Evolutionary conservation across 2,888 invertebrate genomes (phyloP).

Genomic region (Meiosimyza platycephala): DNA sequence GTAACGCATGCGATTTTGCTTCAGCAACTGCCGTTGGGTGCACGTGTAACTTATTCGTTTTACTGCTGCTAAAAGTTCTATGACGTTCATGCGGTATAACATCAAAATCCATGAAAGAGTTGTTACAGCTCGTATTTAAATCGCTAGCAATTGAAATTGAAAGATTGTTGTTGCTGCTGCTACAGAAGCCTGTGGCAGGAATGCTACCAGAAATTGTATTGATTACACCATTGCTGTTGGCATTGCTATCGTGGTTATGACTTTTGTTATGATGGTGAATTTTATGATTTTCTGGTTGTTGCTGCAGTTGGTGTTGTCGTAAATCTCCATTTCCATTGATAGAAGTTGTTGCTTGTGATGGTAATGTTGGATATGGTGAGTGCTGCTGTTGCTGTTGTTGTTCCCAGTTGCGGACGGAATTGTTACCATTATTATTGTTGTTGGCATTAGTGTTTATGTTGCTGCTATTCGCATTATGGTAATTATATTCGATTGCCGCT

Average conservation of each 20-base stretch:
- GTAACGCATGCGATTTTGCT: slow-evolving; percentile 36
- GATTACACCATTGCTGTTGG: slow-evolving; percentile 49
- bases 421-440: slow-evolving; percentile 43
- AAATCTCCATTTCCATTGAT: background rate
- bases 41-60: slow-evolving; percentile 23
- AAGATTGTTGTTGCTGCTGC: slow-evolving; percentile 31
- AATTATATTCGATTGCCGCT: slow-evolving; percentile 19
- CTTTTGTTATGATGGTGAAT: slow-evolving; percentile 25
- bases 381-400: slow-evolving; percentile 28
- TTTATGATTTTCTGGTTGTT: slow-evolving; percentile 24
- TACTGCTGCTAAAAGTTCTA: slow-evolving; percentile 26
- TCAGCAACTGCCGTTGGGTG: slow-evolving; percentile 14
- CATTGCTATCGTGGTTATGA: background rate
- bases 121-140: slow-evolving; percentile 50
- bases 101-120: slow-evolving; percentile 53
- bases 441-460: slow-evolving; percentile 27
- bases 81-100: background rate
- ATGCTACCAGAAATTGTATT: slow-evolving; percentile 64
- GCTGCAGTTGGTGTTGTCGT: slow-evolving; percentile 6
- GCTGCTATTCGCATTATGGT: slow-evolving; percentile 26
- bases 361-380: background rate
- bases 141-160: slow-evolving; percentile 51
- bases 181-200: slow-evolving; percentile 51
- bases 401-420: slow-evolving; percentile 37
- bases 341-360: background rate